phyloP scores from a whole-genome alignment of 2,113 vertebrate species.

The Phylloscopus trochiloides region DNA sequence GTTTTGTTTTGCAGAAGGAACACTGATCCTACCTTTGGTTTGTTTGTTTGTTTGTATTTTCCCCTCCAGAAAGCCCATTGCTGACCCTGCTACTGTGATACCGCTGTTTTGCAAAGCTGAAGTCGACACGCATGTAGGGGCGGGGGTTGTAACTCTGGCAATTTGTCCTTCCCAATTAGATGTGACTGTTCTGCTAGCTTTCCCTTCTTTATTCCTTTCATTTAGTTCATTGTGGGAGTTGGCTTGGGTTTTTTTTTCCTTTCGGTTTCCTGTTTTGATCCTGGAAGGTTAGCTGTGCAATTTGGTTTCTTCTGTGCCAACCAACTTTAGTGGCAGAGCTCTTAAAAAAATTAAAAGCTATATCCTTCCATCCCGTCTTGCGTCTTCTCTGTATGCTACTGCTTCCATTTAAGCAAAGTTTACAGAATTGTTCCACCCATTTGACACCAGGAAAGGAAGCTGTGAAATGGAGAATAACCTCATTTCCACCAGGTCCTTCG shows the following conservation, averaged over 20 bases:
- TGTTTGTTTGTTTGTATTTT: slow-evolving; percentile 70
- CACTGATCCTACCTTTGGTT: slow-evolving; percentile 64
- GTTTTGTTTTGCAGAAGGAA: slow-evolving; percentile 72
- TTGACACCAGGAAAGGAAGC: slow-evolving; percentile 23
- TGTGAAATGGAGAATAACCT: slow-evolving; percentile 39
- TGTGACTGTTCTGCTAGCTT: slow-evolving; percentile 73
- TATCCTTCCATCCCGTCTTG: neutral
- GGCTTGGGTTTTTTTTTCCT: slow-evolving; percentile 57
- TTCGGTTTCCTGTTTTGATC: slow-evolving; percentile 58
- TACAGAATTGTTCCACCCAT: slow-evolving; percentile 21
- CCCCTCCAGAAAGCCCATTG: slow-evolving; percentile 65
- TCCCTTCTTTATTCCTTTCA: slow-evolving; percentile 69
- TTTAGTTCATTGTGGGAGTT: slow-evolving; percentile 57
- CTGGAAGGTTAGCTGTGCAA: slow-evolving; percentile 66
- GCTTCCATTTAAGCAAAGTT: slow-evolving; percentile 46
- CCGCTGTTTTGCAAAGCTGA: slow-evolving; percentile 68
- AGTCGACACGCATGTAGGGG: slow-evolving; percentile 70
- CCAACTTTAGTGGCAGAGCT: slow-evolving; percentile 64
- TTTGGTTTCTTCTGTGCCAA: slow-evolving; percentile 72
- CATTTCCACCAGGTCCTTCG: slow-evolving; percentile 20
- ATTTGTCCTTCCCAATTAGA: slow-evolving; percentile 60
- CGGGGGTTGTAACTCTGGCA: slow-evolving; percentile 54
- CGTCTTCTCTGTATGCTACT: neutral
- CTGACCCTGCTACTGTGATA: slow-evolving; percentile 63
- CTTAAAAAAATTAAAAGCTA: slow-evolving; percentile 63